A percentile compares a stretch with the other conserved stretches of the same genome.
Evolutionary conservation across 2,113 vertebrate genomes (phyloP).

Genomic region (Lepisosteus oculatus): DNA sequence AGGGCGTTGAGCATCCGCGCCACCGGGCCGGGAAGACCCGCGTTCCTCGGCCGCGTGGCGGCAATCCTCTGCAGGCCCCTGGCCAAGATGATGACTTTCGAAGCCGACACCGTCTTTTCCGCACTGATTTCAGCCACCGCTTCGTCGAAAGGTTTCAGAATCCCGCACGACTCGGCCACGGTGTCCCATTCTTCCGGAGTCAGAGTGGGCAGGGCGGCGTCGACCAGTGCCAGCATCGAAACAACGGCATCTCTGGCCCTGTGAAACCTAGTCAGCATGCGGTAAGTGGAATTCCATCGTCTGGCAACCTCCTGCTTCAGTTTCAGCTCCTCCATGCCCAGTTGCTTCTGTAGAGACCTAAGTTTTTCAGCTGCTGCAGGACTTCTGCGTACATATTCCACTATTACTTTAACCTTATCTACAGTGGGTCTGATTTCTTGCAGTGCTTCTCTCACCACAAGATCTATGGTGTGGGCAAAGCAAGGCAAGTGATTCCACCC

Average conservation of each 20-base stretch:
- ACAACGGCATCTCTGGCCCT: background rate
- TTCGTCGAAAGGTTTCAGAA: background rate
- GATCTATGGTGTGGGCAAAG: too few relatives aligned
- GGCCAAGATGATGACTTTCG: background rate
- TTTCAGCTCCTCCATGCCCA: background rate
- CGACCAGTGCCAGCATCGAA: background rate
- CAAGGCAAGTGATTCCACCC: too few relatives aligned
- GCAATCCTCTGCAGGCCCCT: background rate
- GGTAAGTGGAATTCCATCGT: conserved; percentile 10
- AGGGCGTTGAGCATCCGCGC: background rate
- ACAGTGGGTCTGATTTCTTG: too few relatives aligned
- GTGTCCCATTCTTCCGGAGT: background rate
- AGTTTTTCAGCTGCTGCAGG: background rate
- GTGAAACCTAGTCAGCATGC: conserved; percentile 1
- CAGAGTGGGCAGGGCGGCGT: background rate
- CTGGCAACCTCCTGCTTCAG: conserved; percentile 1
- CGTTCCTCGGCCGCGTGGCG: background rate
- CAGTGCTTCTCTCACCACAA: too few relatives aligned
- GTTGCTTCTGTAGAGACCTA: background rate
- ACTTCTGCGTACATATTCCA: background rate
- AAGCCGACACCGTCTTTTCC: background rate
- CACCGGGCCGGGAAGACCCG: background rate
- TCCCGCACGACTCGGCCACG: background rate
- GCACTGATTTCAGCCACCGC: background rate
- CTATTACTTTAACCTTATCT: background rate